Evolutionary conservation across 2,113 vertebrate species (phyloP), one percentile per base, ranked within the genome.

Genomic region (Scophthalmus maximus): DNA sequence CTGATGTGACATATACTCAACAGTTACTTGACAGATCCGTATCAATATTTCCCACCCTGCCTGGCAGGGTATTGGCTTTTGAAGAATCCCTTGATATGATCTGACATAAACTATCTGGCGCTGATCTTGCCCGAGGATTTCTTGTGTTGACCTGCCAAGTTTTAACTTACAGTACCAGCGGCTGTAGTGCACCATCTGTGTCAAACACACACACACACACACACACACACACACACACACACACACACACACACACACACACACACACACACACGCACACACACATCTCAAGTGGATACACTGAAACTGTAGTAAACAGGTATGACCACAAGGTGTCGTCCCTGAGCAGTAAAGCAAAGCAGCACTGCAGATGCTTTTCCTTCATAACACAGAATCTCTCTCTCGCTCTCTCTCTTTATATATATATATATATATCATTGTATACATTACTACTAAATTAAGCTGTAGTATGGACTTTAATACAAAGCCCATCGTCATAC

Each of bases 111-210:
- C 14, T 8, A 23, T 62, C 23, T 57, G 10, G 9, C 30, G 26
- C 26, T 22, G 15, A 57, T 56, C 20, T 55, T 75, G 60, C 69
- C 8, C 11, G 20, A 44, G 59, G 64, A 30, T 3, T 29, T 40
- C 20, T 53, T 30, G 47, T 14, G 4, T 42, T 5, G 59, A 51
- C 38, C 52, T 77, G 79, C 53, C 29, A 80, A 62, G 20, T 29
- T 20, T 65, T 62, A 26, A 44, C n/a, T n/a, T n/a, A n/a, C 59
- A 32, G n/a, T n/a, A 74, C 32, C 58, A 56, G 74, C 32, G 49
- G 73, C 76, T 80, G 64, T 27, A 58, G 56, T 36, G 79, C 73
- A n/a, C 76, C 85, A 78, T 62, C 83, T 88, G 50, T 65, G 36
- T 47, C n/a, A n/a, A 15, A 15, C 59, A 20, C 56, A 53, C 42